Base-by-base conservation (phyloP, 1,140 invertebrate genomes). In the Rhizoglyphus robini region DNA sequence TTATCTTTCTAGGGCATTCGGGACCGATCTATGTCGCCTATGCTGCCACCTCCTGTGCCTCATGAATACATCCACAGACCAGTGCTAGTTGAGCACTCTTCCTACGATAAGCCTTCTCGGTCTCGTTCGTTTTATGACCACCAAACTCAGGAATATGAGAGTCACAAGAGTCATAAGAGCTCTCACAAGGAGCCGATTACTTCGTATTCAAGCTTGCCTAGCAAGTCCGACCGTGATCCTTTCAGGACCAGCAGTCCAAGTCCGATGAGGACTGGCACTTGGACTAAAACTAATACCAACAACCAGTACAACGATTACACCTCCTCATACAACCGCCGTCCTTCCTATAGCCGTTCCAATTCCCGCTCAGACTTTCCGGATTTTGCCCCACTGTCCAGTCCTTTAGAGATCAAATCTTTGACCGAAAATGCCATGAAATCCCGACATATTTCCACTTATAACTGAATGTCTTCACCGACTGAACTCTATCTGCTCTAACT, bases 21-120 rank as follows among this genome's bases (percentile, higher is more conserved):
- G 18, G 29, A 49, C 29, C 27, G 47, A 54, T 5, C 47, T 4
- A 48, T 64, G 1, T 64, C 63, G 15, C 47, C 29, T 27, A 48
- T 64, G 38, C 31, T 48, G 47, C 41, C 38, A 27, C 46, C 46
- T 15, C 20, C 27, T 31, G 46, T n/a, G 23, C 46, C 63, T 30
- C 18, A 15, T 30, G 63, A 64, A 64, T 47, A 49, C n/a, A 64
- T 64, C 51, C 63, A 64, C 27, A 2, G 58, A 38, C 58, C 58
- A 60, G 27, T 60, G 2, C 2, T 38, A 32, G 15, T 18, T 34
- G 27, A 60, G 1, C 27, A 8, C 25, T 13, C 57, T 15, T 29
- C 58, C 29, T 8, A 11, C 47, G 13, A 30, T 64, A 47, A 63
- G 18, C 32, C 61, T 1, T 25, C 51, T 20, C 61, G 61, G 15